These are phyloP conservation scores for Tychaedon coryphoeus DNA, from an alignment of 2,113 vertebrate species.

Conservation along the genomic window DNA sequence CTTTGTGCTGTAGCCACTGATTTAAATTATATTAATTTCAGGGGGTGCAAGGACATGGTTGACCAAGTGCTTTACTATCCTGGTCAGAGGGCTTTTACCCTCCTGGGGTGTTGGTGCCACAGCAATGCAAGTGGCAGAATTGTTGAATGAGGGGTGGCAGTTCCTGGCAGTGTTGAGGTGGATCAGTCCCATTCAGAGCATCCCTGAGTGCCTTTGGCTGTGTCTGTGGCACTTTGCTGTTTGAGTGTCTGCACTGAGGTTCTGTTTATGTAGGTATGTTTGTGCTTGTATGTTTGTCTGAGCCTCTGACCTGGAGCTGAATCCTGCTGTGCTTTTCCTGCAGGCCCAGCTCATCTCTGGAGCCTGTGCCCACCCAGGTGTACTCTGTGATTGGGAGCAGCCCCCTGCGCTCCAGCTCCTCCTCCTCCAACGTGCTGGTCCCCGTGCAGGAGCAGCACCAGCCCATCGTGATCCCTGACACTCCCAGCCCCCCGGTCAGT, in stretches of 20 bases:
- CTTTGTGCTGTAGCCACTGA: background rate
- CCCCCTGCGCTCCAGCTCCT: slow-evolving; percentile 75
- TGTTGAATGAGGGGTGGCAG: background rate
- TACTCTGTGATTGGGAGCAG: slow-evolving; percentile 83
- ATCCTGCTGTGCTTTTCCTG: background rate
- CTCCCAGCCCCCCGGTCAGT: slow-evolving; percentile 93
- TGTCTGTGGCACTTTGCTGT: rapidly evolving
- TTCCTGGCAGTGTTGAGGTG: background rate
- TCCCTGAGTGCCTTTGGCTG: background rate
- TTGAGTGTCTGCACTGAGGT: background rate
- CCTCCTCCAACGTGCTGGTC: slow-evolving; percentile 78
- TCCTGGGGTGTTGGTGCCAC: background rate
- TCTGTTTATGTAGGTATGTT: background rate
- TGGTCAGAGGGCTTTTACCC: background rate
- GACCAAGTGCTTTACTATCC: background rate
- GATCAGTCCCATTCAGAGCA: background rate
- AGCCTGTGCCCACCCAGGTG: slow-evolving; percentile 76
- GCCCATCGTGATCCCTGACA: slow-evolving; percentile 96
- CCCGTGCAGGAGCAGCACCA: slow-evolving; percentile 83
- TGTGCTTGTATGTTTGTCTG: background rate
- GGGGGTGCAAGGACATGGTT: background rate
- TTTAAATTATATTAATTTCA: background rate
- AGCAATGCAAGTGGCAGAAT: background rate
- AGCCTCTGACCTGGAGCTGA: background rate
- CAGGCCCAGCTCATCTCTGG: slow-evolving; percentile 80